Conservation (phyloP, 2,888 invertebrate genomes). For the Petrolisthes manimaculis region DNA sequence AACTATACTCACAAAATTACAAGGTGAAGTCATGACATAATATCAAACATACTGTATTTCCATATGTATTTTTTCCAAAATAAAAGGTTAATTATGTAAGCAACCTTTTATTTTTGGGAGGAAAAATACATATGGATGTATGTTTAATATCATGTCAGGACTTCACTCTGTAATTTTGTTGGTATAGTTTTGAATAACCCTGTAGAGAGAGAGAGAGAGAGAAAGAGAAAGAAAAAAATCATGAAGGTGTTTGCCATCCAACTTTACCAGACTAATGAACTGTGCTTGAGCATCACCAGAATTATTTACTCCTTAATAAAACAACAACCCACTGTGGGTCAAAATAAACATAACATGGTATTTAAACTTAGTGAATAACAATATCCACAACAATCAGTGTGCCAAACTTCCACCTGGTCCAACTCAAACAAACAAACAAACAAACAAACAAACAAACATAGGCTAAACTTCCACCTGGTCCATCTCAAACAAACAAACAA, state of each 20-base stretch:
- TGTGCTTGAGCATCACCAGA: too few relatives aligned
- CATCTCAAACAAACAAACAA: background rate
- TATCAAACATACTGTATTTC: background rate
- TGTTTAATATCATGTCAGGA: too few relatives aligned
- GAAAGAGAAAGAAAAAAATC: background rate
- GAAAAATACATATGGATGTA: too few relatives aligned
- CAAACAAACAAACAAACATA: background rate
- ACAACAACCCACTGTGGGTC: constrained; percentile 8
- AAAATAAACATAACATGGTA: constrained; percentile 1
- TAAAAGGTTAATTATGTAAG: too few relatives aligned
- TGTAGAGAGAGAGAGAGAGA: too few relatives aligned
- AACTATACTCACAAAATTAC: background rate
- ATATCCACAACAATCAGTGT: background rate
- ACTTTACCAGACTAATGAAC: background rate
- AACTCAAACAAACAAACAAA: background rate
- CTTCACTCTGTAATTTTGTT: too few relatives aligned
- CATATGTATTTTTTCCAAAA: too few relatives aligned
- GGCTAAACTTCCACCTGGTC: background rate
- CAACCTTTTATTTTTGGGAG: too few relatives aligned
- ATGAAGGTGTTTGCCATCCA: background rate
- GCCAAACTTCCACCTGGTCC: background rate
- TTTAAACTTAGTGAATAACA: background rate
- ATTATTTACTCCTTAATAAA: too few relatives aligned
- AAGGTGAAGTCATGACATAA: background rate
- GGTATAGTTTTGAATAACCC: too few relatives aligned